Conservation (phyloP, 2,888 invertebrate species). For the Drosophila siamana region DNA sequence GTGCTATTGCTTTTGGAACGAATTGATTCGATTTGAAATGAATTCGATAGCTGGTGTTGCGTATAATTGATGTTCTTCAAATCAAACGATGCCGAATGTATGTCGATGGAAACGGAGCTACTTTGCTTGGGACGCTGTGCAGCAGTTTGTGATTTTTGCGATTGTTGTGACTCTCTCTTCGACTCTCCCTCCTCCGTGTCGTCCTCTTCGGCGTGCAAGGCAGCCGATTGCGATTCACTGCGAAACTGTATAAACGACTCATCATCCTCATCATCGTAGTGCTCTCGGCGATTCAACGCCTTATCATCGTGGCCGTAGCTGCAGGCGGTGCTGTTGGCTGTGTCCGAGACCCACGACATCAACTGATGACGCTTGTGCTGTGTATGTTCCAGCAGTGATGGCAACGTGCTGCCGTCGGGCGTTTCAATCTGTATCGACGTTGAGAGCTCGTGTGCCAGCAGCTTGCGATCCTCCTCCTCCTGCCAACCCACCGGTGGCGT, state of each 20-base stretch:
- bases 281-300: slow-evolving; percentile 34
- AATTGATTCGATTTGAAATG: slow-evolving; percentile 85
- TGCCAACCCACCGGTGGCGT: slow-evolving; percentile 96
- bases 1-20: slow-evolving; percentile 69
- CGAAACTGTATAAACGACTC: slow-evolving; percentile 84
- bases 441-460: slow-evolving; percentile 81
- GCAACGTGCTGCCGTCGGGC: slow-evolving; percentile 80
- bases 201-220: slow-evolving; percentile 51
- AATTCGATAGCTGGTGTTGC: slow-evolving; percentile 82
- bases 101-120: slow-evolving; percentile 78
- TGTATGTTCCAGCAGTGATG: slow-evolving; percentile 63
- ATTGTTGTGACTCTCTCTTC: background rate
- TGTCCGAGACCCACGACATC: slow-evolving; percentile 79
- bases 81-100: slow-evolving; percentile 79
- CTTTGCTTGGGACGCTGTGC: slow-evolving; percentile 24
- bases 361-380: slow-evolving; percentile 70
- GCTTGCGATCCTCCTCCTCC: slow-evolving; percentile 90
- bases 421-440: slow-evolving; percentile 85
- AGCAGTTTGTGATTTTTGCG: slow-evolving; percentile 13
- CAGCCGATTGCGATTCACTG: slow-evolving; percentile 82
- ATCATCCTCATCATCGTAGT: slow-evolving; percentile 76
- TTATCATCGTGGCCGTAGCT: slow-evolving; percentile 56
- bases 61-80: slow-evolving; percentile 78
- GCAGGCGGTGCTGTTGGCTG: slow-evolving; percentile 72
- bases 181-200: slow-evolving; percentile 18